Base-by-base conservation (phyloP, 2,888 invertebrate species). In the Luffia ferchaultella region DNA sequence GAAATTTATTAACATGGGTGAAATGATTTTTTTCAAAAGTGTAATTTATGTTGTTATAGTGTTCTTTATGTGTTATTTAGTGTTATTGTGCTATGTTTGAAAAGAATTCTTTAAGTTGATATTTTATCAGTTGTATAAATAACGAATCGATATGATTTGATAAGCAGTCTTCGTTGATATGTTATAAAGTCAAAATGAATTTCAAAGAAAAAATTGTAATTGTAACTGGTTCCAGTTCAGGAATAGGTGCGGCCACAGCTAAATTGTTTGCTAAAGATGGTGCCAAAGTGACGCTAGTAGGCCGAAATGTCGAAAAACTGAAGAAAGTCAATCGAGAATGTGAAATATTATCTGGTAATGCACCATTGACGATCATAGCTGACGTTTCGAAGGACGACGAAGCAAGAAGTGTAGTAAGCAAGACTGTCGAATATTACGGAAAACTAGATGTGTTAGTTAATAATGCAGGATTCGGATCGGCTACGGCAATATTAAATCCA, bases 391-490 rank as follows among this genome's bases (percentile, higher is more conserved):
- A 61, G 15, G 64, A 67, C n/a, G 58, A 60, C 3, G 53, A 62
- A 3, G 55, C 63, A 2, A 54, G 62, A 51, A 60, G 57, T 53
- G 59, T 59, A 16, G 55, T 70, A 5, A 50, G 59, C 19, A 55
- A 57, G n/a, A 64, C 63, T 0, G 58, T 59, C 3, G 49, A 58
- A 15, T 53, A 63, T 52, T 65, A 58, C 51, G 62, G 62, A 19
- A 64, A 58, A 57, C 63, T 68, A 1, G 63, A 70, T 44, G 59
- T 69, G 12, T 54, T 70, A n/a, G 54, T 72, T 2, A 70, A 67
- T 53, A 62, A 63, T 53, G 63, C 64, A 49, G 66, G 62, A 16
- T 55, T 65, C 19, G 58, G 52, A 0, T 54, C 47, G n/a, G 3
- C 41, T 0, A 58, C 56, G 1, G 51, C 46, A 17, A 52, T 68